Base-by-base conservation (phyloP, 2,888 invertebrate genomes). In the Leptinotarsa peninsularis region DNA sequence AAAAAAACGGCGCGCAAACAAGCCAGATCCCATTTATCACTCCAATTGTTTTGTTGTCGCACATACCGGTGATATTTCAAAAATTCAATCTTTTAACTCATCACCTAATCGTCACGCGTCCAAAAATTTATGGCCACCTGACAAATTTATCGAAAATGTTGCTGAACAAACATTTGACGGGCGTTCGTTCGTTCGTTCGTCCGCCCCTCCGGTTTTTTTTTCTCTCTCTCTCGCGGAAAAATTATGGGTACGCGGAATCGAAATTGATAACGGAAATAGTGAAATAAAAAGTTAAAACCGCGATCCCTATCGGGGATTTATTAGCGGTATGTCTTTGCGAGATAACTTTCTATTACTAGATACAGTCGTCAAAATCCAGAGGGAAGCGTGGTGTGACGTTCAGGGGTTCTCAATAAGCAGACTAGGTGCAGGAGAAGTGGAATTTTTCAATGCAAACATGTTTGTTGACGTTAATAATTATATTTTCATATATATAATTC, bases 281-380 rank as follows among this genome's bases (percentile, higher is more conserved):
- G 81, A 84, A 84, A 84, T 84, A 83, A 84, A 83, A 84, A 83
- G 77, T 77, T 77, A 77, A 77, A 77, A 75, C 77, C 73, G 69
- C 82, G 86, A 87, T 87, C 84, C 82, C 79, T 86, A 86, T 86
- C 85, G 79, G 76, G 84, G 86, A 88, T 88, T 87, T 88, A 88
- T 88, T 88, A 87, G 86, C 79, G 81, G 86, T 86, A 86, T 87
- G 87, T 85, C 83, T 83, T 84, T 81, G 76, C 78, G 81, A 87
- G 88, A 88, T 87, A 87, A 87, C 84, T 84, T 84, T 83, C 84
- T 83, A 83, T 76, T 78, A 82, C 84, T 84, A 84, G 84, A 85
- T 84, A 83, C 83, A 83, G 82, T 83, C 85, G 83, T 85, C 85
- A 85, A 83, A 84, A 83, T 82, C 83, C 78, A 82, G 81, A 79